phyloP scores from a whole-genome alignment of 2,888 invertebrate species.

The Ceriagrion tenellum region DNA sequence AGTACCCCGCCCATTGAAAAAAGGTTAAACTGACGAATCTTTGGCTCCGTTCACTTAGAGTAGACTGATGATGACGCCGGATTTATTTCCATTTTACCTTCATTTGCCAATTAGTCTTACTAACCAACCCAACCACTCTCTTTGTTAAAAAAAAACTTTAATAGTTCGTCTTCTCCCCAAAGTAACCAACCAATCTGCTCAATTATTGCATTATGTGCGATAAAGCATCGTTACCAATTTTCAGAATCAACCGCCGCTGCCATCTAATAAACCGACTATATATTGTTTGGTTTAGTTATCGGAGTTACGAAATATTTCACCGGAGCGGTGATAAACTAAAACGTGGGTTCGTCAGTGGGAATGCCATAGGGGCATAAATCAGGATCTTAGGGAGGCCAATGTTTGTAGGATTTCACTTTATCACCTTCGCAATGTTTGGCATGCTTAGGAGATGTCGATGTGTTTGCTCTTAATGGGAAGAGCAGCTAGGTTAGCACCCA shows the following conservation, averaged over 20 bases:
- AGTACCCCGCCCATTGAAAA: no score
- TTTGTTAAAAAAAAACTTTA: no score
- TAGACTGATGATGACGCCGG: no score
- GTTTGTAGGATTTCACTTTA: slow-evolving; percentile 12
- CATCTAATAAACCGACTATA: not conserved
- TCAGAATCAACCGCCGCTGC: not conserved
- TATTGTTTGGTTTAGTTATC: not conserved
- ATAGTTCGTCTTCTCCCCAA: no score
- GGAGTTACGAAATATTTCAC: not conserved
- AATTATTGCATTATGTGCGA: no score
- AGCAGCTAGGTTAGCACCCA: not conserved
- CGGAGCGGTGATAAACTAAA: not conserved
- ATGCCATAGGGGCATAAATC: slow-evolving; percentile 16
- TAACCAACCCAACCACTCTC: no score
- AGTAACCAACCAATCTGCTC: no score
- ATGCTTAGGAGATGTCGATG: slow-evolving; percentile 17
- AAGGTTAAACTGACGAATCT: no score
- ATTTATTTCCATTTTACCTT: no score
- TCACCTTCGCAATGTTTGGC: slow-evolving; percentile 40
- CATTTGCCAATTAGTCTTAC: no score
- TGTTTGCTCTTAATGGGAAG: slow-evolving; percentile 52
- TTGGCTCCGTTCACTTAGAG: no score
- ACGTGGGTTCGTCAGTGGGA: not conserved
- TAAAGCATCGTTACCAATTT: no score
- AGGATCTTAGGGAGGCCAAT: slow-evolving; percentile 47